Percentiles rank a stretch among this genome's conserved stretches.
Evolutionary conservation across 2,797 vertebrate genomes (phyloP).

Genomic region (Sebastes itinus): DNA sequence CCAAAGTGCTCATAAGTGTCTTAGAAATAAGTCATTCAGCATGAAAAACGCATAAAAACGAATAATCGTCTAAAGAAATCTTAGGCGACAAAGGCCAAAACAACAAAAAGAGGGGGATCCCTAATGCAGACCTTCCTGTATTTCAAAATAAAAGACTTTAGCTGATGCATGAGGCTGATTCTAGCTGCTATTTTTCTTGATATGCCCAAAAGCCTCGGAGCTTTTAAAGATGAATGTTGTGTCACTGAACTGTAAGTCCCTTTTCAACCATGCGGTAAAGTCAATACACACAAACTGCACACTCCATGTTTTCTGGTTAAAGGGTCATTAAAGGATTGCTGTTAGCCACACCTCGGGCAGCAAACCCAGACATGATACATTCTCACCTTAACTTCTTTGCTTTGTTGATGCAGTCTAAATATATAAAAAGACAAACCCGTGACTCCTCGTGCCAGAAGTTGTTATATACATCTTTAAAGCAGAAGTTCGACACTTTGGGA

Average conservation of each 20-base stretch:
- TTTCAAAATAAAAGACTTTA: neutral
- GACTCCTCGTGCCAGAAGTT: neutral
- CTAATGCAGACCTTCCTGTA: neutral
- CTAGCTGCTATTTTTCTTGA: neutral
- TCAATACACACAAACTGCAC: conserved; percentile 8
- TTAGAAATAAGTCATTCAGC: too few species aligned
- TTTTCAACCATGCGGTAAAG: neutral
- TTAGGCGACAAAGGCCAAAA: too few species aligned
- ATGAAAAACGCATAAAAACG: too few species aligned
- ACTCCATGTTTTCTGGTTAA: neutral
- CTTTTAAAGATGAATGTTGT: neutral
- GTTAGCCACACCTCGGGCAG: conserved; percentile 6
- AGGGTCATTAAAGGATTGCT: neutral
- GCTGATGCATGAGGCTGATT: neutral
- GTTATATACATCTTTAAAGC: neutral
- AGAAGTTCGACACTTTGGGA: neutral
- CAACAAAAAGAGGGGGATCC: too few species aligned
- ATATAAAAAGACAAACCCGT: conserved; percentile 44
- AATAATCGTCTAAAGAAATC: accelerated
- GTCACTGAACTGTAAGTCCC: neutral
- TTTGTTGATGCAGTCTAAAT: conserved; percentile 63
- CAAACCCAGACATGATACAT: neutral
- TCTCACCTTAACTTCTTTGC: conserved; percentile 60
- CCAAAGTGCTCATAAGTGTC: too few species aligned
- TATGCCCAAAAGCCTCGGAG: neutral